Evolutionary conservation across 2,797 vertebrate species (phyloP).

Genomic region (Anabas testudineus): DNA sequence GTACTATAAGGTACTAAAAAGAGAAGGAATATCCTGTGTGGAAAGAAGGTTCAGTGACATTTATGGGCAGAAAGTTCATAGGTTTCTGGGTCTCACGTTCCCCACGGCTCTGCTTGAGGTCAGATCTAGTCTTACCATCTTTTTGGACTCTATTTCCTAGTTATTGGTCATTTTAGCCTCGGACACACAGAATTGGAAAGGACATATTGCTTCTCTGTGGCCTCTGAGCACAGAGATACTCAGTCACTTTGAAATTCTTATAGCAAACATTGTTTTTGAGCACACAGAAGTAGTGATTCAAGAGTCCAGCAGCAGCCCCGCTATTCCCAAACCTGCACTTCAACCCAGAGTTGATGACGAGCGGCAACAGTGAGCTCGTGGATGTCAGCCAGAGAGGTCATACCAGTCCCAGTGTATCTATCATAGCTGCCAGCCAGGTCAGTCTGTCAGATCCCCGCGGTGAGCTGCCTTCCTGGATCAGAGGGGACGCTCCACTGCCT

Average conservation of each 20-base stretch:
- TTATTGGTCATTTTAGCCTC: slow-evolving; percentile 43
- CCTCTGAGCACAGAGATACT: slow-evolving; percentile 38
- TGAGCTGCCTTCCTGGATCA: slow-evolving; percentile 63
- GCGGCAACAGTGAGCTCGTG: slow-evolving; percentile 54
- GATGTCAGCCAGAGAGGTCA: slow-evolving; percentile 76
- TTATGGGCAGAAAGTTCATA: slow-evolving; percentile 19
- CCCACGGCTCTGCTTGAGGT: neutral
- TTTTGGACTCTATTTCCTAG: slow-evolving; percentile 31
- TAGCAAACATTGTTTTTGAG: slow-evolving; percentile 31
- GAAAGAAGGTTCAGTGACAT: slow-evolving; percentile 23
- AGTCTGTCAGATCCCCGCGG: slow-evolving; percentile 73
- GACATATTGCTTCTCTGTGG: slow-evolving; percentile 41
- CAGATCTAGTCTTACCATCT: neutral
- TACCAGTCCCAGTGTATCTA: slow-evolving; percentile 74
- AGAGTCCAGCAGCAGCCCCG: slow-evolving; percentile 14
- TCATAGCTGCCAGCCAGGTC: slow-evolving; percentile 80
- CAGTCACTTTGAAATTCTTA: slow-evolving; percentile 44
- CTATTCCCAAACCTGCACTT: slow-evolving; percentile 62
- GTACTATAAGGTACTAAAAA: too few species aligned
- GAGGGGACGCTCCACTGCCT: slow-evolving; percentile 60
- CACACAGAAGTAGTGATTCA: slow-evolving; percentile 21
- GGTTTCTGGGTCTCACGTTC: neutral
- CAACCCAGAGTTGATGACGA: slow-evolving; percentile 52
- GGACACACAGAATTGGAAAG: slow-evolving; percentile 31
- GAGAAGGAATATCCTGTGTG: neutral